These are phyloP conservation scores for Sclerodermus sp. DNA, from an alignment of 2,888 invertebrate species.

Conservation along the genomic window DNA sequence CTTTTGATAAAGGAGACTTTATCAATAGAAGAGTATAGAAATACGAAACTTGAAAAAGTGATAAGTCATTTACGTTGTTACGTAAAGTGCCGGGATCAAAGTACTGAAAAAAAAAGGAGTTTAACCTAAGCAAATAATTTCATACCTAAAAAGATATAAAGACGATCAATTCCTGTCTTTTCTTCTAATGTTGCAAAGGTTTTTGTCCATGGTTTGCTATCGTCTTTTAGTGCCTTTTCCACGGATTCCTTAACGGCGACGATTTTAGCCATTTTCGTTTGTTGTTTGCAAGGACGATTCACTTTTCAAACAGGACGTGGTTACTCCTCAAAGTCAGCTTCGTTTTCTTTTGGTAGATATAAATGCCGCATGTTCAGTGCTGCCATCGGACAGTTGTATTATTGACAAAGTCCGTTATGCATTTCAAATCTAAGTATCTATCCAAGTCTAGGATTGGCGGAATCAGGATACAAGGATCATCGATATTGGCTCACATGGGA, in stretches of 20 bases:
- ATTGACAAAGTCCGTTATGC: too few relatives aligned
- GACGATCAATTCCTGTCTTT: conserved; percentile 73
- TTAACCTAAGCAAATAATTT: conserved; percentile 30
- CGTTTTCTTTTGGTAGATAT: too few relatives aligned
- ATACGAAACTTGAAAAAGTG: conserved; percentile 3
- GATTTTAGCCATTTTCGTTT: conserved; percentile 55
- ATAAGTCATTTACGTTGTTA: neutral
- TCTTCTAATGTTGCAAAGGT: conserved; percentile 69
- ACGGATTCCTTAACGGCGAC: conserved; percentile 64
- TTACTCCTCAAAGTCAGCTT: too few relatives aligned
- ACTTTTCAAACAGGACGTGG: too few relatives aligned
- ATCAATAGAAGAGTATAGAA: too few relatives aligned
- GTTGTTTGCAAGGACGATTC: neutral
- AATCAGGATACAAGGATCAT: too few relatives aligned
- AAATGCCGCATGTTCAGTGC: too few relatives aligned
- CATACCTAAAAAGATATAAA: conserved; percentile 80
- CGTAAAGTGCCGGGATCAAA: conserved; percentile 1
- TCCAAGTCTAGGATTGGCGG: too few relatives aligned
- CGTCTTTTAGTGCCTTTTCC: conserved; percentile 67
- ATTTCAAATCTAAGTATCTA: too few relatives aligned
- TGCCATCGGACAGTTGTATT: too few relatives aligned
- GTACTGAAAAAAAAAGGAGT: conserved; percentile 10
- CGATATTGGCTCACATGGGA: too few relatives aligned
- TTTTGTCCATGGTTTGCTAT: conserved; percentile 72
- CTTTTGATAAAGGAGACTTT: too few relatives aligned